Base-by-base conservation (phyloP, 2,113 vertebrate species). In the Eolophus roseicapilla region DNA sequence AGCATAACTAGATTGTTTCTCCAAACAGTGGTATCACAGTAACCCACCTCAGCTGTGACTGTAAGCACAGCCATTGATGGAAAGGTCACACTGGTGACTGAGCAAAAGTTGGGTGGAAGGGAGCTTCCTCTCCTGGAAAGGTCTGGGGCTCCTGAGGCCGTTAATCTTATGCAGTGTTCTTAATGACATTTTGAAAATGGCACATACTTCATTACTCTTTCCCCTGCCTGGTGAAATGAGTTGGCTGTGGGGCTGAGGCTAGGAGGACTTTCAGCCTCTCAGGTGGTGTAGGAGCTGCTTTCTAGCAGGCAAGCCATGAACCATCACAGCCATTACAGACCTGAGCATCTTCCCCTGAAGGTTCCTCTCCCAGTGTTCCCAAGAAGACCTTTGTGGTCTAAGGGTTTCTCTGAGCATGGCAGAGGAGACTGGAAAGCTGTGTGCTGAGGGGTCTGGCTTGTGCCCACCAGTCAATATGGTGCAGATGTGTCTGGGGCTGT, bases 381-480 rank as follows among this genome's bases (percentile, higher is more conserved):
- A 41, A 41, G 47, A 55, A 77, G 24, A 43, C 2, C 9, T 62
- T 10, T 39, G 8, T 3, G 6, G 11, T 10, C 0, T 0, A 27
- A 59, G 25, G 23, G 17, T 33, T 59, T n/a, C 18, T 28, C 16
- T 8, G 46, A 37, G 69, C 3, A 1, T 0, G 2, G 67, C 33
- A n/a, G 53, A 71, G 44, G 57, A 27, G 50, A n/a, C 18, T 5
- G 37, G 41, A n/a, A 35, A 35, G 75, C 59, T 28, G 59, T 16
- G 23, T 0, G 1, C 7, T 1, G 17, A 19, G 49, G 28, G 41
- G 9, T 11, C 50, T 86, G 91, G 46, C 31, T 31, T 0, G 0
- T 53, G 67, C 82, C 59, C 68, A 8, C n/a, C 31, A 12, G 29
- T 6, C 60, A 10, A 10, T 1, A 6, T 0, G 0, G 76, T 62